Evolutionary conservation across 2,797 vertebrate species (phyloP).

Genomic region (Petrocephalus schoutedeni): DNA sequence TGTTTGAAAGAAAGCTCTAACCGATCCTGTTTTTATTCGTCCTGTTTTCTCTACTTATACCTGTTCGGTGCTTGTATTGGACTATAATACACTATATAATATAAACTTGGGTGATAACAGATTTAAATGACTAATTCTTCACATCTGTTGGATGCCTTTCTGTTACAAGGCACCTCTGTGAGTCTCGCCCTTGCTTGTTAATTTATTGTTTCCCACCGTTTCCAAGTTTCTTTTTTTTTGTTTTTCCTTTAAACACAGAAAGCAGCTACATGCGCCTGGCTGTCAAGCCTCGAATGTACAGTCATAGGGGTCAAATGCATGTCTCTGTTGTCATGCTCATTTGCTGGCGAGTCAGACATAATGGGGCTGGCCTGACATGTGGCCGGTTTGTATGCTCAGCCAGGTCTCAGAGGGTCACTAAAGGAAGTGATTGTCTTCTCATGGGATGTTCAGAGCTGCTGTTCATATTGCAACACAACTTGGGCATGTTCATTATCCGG

Average conservation of each 20-base stretch:
- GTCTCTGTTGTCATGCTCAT: neutral
- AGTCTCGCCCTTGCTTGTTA: neutral
- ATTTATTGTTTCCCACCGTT: conserved; percentile 9
- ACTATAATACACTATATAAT: neutral
- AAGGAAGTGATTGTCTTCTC: neutral
- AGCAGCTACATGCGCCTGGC: neutral
- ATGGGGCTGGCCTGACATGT: neutral
- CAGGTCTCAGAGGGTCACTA: neutral
- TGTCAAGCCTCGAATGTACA: neutral
- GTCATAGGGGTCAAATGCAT: neutral
- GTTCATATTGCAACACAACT: neutral
- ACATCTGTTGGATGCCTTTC: neutral
- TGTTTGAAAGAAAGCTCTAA: neutral
- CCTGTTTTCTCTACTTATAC: neutral
- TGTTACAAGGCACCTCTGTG: conserved; percentile 3
- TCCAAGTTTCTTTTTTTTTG: neutral
- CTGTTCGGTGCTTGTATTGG: neutral
- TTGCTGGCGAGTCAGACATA: neutral
- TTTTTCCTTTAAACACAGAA: neutral
- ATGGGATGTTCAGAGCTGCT: neutral
- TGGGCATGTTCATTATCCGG: neutral
- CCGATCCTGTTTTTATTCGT: neutral
- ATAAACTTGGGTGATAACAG: neutral
- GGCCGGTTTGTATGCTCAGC: neutral
- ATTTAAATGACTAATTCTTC: neutral